Evolutionary conservation across 2,888 invertebrate species (phyloP), one percentile per base, ranked within the genome.

Genomic region (Cryptus viduatorius): DNA sequence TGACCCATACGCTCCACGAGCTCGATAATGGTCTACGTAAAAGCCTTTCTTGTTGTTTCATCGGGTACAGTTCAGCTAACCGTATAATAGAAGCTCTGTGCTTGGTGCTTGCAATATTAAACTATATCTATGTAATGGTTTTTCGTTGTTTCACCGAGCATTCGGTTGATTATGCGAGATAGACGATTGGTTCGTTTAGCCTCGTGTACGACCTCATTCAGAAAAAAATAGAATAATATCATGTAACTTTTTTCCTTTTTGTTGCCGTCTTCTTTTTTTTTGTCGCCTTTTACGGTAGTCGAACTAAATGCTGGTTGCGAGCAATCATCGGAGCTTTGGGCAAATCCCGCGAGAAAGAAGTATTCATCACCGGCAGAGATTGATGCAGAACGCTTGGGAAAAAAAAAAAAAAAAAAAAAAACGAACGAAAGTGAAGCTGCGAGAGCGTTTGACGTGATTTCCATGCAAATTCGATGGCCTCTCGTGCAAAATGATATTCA

Each of bases 381-480:
- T 14, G 37, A 76, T 16, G 42, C 46, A 59, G 24, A 59, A 46
- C 64, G 42, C 29, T 24, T 65, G 44, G 24, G 24, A 3, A 24
- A 10, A 16, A 53, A n/a, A 72, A 67, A 77, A 53, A 72, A 3
- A 24, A 10, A 16, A 53, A n/a, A 72, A 67, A 77, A 53, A 72
- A 2, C 37, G 24, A 48, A 79, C 68, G 53, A 78, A 53, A 44
- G 53, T 19, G 68, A 59, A 44, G 68, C 48, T 53, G 16, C 37
- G 56, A 83, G 64, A 83, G 53, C 76, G 81, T 77, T 83, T 80
- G 87, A 84, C 85, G 83, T 83, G 84, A 84, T 87, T 87, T 87
- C 81, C 72, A 86, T 87, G 87, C 86, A 86, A 87, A 87, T 87
- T 75, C 81, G 75, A 86, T 86, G 84, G 84, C 81, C 81, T 68